Conservation (phyloP, 2,113 vertebrate genomes). For the Psittacara wagleri region DNA sequence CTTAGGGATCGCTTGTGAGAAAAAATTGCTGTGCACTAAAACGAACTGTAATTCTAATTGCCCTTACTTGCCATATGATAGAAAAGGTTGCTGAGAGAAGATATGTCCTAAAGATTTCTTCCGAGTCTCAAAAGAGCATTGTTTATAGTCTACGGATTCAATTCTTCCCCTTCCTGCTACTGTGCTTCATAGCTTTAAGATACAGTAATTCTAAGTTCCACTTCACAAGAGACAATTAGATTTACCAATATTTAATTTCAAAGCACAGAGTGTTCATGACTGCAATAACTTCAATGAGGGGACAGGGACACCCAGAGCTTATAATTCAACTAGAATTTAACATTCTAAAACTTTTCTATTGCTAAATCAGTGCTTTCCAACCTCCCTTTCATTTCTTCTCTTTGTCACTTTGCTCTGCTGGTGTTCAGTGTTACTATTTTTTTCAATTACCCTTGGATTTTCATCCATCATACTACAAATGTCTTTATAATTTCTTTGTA, state of each 20-base stretch:
- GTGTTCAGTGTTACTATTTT: not conserved
- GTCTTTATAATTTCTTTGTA: not conserved
- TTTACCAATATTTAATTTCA: constrained; percentile 73
- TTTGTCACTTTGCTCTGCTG: constrained; percentile 28
- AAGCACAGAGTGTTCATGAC: constrained; percentile 43
- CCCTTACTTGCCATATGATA: constrained; percentile 16
- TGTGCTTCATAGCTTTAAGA: constrained; percentile 22
- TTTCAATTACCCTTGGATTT: not conserved
- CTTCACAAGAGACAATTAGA: constrained; percentile 67
- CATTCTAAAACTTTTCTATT: constrained; percentile 18
- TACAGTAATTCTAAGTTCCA: constrained; percentile 40
- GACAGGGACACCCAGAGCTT: not conserved
- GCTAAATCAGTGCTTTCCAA: not conserved
- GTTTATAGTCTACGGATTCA: constrained; percentile 16
- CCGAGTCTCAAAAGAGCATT: constrained; percentile 43
- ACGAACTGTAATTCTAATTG: constrained; percentile 36
- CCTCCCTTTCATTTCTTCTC: not conserved
- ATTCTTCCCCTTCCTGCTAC: not conserved
- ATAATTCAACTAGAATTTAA: constrained; percentile 59
- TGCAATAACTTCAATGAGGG: constrained; percentile 43
- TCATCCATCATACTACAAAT: not conserved
- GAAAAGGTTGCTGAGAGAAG: constrained; percentile 36
- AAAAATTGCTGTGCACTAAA: not conserved
- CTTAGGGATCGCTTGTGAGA: not conserved
- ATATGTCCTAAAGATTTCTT: constrained; percentile 36